phyloP scores from a whole-genome alignment of 2,113 vertebrate species.

The Neomonachus schauinslandi region DNA sequence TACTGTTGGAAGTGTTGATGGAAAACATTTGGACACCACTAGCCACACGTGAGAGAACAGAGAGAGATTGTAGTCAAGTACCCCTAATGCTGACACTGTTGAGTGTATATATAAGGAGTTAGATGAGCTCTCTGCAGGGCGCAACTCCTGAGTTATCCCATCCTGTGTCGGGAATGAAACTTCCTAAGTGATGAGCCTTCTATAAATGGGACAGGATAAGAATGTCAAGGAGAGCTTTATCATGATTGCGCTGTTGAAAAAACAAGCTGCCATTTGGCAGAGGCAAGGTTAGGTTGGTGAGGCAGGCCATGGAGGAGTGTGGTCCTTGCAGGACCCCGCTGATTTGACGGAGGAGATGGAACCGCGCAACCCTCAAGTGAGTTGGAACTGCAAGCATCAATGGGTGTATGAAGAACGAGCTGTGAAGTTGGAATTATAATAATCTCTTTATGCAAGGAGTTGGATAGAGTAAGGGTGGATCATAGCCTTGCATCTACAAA shows the following conservation, averaged over 20 bases:
- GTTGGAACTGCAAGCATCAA: not conserved
- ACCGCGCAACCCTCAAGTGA: not conserved
- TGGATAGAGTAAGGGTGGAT: conserved; percentile 27
- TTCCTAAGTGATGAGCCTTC: conserved; percentile 28
- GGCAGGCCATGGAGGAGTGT: not conserved
- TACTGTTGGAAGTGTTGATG: not conserved
- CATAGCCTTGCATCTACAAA: conserved; percentile 19
- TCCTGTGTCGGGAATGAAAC: conserved; percentile 33
- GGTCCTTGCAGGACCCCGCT: not conserved
- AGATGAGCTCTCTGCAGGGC: not conserved
- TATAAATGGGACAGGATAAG: conserved; percentile 16
- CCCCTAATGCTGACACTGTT: not conserved
- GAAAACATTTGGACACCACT: conserved; percentile 19
- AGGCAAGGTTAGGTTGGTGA: not conserved
- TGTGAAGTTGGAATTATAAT: not conserved
- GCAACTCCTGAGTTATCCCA: not conserved
- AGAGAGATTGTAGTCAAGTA: not conserved
- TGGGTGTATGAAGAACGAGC: not conserved
- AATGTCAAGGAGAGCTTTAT: not conserved
- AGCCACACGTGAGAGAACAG: not conserved
- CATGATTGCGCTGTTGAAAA: not conserved
- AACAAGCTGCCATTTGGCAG: not conserved
- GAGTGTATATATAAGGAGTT: not conserved
- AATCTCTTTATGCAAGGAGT: not conserved
- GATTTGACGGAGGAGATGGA: not conserved